Conservation (phyloP, 2,888 invertebrate genomes). For the Plagiodera versicolora region DNA sequence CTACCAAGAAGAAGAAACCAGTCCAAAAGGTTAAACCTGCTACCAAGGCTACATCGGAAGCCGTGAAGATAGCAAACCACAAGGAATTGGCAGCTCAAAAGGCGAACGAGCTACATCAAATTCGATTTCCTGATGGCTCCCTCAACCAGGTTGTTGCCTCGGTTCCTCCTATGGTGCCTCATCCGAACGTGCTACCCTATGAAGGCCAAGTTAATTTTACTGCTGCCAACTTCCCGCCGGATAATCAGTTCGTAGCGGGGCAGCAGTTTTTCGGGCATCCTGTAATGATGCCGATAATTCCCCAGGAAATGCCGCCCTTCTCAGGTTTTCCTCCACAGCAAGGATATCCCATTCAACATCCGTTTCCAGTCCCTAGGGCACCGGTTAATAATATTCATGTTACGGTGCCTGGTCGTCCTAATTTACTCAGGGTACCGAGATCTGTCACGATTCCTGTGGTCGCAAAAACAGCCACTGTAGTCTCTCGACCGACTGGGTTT, state of each 20-base stretch:
- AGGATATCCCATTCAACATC: neutral
- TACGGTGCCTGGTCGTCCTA: neutral
- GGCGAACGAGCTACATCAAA: neutral
- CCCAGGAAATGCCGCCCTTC: neutral
- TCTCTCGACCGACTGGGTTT: neutral
- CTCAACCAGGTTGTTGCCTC: neutral
- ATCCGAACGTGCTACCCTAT: neutral
- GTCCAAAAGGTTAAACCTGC: neutral
- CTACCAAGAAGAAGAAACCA: neutral
- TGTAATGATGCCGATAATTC: neutral
- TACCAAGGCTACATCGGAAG: neutral
- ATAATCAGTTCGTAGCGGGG: neutral
- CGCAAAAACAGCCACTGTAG: neutral
- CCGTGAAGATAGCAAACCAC: neutral
- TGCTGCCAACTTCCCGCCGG: neutral
- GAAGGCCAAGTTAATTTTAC: too few species aligned
- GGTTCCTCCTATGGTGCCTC: neutral
- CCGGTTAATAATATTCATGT: neutral
- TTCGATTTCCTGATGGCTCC: neutral
- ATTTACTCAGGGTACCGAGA: neutral
- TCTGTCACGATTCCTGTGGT: neutral
- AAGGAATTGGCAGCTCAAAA: slow-evolving; percentile 1
- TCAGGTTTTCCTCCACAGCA: neutral
- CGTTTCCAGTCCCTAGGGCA: neutral
- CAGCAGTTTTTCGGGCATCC: neutral